Conservation (phyloP, 2,888 invertebrate genomes). For the Drosophila nigritarsus region DNA sequence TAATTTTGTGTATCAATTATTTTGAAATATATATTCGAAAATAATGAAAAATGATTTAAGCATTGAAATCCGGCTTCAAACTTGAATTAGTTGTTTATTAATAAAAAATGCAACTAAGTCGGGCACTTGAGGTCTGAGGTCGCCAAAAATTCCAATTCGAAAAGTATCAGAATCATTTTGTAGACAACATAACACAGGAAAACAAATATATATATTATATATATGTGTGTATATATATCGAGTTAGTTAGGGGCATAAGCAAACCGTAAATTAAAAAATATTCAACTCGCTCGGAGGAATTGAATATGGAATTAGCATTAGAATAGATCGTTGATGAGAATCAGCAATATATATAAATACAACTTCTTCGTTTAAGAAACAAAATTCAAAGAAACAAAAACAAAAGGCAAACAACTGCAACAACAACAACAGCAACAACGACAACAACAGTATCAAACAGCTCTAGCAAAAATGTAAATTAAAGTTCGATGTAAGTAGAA, state of each 20-base stretch:
- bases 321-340: too few species aligned
- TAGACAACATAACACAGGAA: background rate
- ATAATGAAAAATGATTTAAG: background rate
- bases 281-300: background rate
- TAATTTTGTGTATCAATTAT: background rate
- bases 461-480: slow-evolving; percentile 20
- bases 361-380: background rate
- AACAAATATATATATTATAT: background rate
- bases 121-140: background rate
- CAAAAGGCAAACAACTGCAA: slow-evolving; percentile 13
- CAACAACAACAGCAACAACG: slow-evolving; percentile 10
- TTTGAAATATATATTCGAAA: background rate
- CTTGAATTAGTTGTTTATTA: background rate
- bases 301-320: background rate
- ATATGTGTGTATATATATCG: background rate
- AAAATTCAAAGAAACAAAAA: slow-evolving; percentile 5
- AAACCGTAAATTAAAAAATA: background rate
- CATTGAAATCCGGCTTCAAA: background rate
- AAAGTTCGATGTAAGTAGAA: background rate
- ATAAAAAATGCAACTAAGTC: background rate
- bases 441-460: slow-evolving; percentile 23
- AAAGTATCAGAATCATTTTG: background rate
- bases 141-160: background rate
- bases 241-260: background rate
- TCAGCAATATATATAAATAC: background rate